phyloP scores from a whole-genome alignment of 2,888 invertebrate species.

The Pseudoips prasinana region DNA sequence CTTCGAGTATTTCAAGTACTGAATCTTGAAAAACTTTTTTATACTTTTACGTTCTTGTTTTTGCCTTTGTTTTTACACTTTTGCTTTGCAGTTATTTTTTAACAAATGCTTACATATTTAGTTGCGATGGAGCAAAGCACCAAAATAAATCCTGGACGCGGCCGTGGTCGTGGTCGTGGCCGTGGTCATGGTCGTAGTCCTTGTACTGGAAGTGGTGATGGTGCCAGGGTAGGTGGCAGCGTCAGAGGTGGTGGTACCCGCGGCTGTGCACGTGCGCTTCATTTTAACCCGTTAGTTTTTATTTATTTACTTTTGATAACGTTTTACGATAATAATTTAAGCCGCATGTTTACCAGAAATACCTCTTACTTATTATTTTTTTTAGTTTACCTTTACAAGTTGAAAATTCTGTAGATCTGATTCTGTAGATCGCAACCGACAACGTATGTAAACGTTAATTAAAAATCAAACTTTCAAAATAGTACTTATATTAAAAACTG shows the following conservation, averaged over 20 bases:
- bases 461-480: background rate
- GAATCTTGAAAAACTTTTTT: background rate
- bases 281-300: conserved; percentile 1
- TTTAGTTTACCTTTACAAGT: background rate
- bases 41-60: background rate
- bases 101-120: background rate
- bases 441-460: background rate
- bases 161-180: background rate
- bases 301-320: background rate
- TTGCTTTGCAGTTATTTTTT: background rate
- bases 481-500: background rate
- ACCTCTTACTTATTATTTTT: background rate
- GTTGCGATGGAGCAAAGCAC: conserved; percentile 1
- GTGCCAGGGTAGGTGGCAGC: conserved; percentile 1
- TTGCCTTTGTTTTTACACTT: background rate
- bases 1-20: background rate
- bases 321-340: background rate
- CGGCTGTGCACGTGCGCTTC: conserved; percentile 2
- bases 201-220: background rate
- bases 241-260: conserved; percentile 1
- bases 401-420: too few relatives aligned
- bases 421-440: background rate
- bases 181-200: background rate
- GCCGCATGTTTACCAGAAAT: background rate
- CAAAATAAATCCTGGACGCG: background rate